These are phyloP conservation scores for Lycodopsis pacificus DNA, from an alignment of 2,797 vertebrate genomes.

Conservation along the genomic window DNA sequence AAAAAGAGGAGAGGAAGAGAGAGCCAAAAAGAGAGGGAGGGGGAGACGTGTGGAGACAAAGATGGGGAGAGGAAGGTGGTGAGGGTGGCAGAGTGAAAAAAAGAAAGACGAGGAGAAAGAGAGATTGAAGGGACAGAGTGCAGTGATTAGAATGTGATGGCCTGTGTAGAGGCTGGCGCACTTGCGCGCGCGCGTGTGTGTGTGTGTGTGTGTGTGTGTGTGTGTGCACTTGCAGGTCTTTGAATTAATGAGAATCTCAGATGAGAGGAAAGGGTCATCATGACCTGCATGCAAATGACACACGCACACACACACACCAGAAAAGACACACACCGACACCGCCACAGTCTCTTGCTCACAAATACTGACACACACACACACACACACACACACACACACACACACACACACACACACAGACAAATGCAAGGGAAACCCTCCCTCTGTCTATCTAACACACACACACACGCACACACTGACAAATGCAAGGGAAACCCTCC, in stretches of 20 bases:
- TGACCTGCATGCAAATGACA: constrained; percentile 75
- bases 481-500: not conserved
- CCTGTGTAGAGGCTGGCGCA: constrained; percentile 34
- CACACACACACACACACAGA: not conserved
- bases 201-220: constrained; percentile 29
- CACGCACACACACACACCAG: constrained; percentile 18
- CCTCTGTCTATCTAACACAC: not conserved
- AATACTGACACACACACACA: constrained; percentile 3
- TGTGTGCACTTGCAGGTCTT: constrained; percentile 33
- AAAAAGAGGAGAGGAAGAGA: constrained; percentile 4
- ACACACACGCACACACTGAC: not conserved
- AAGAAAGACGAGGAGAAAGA: constrained; percentile 47
- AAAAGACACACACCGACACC: not conserved
- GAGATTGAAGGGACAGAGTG: constrained; percentile 69
- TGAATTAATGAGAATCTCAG: constrained; percentile 77
- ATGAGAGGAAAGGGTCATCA: constrained; percentile 73
- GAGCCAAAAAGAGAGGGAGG: not conserved
- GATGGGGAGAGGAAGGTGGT: not conserved
- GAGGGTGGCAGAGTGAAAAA: not conserved
- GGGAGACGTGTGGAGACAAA: constrained; percentile 10
- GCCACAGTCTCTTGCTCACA: too few relatives aligned
- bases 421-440: not conserved
- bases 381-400: not conserved
- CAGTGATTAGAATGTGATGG: constrained; percentile 75
- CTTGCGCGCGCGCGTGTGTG: not conserved